phyloP scores from a whole-genome alignment of 2,797 vertebrate species.

The Fistularia tabacaria region DNA sequence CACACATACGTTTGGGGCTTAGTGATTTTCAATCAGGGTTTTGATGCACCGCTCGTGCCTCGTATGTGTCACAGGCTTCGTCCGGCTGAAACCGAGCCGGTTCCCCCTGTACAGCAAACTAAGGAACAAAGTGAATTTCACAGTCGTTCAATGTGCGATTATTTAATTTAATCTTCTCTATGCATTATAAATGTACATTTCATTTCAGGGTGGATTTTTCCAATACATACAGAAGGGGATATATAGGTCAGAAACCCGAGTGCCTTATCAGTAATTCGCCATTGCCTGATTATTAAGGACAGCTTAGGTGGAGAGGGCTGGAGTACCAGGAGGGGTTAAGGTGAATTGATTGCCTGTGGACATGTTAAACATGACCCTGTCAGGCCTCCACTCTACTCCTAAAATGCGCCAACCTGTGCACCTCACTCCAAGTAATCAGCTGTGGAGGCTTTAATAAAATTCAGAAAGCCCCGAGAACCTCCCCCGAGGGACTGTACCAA shows the following conservation, averaged over 20 bases:
- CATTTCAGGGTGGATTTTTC: conserved; percentile 70
- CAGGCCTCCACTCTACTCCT: conserved; percentile 75
- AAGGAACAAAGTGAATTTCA: conserved; percentile 55
- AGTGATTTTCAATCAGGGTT: conserved; percentile 9
- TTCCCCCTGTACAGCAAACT: conserved; percentile 21
- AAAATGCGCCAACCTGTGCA: conserved; percentile 77
- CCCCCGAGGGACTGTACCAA: conserved; percentile 72
- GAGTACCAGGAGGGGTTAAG: conserved; percentile 81
- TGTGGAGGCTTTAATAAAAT: conserved; percentile 83
- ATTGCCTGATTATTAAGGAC: conserved; percentile 85
- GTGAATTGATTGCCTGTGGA: conserved; percentile 87
- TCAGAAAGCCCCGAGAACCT: conserved; percentile 76
- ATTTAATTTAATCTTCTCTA: conserved; percentile 74
- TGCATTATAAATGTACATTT: conserved; percentile 76
- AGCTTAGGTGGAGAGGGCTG: conserved; percentile 81
- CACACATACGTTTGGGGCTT: conserved; percentile 6
- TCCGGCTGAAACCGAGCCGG: conserved; percentile 31
- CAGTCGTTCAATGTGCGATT: conserved; percentile 50
- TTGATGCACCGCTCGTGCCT: too few relatives aligned
- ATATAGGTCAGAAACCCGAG: conserved; percentile 82
- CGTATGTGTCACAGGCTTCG: background rate
- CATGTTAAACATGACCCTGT: conserved; percentile 87
- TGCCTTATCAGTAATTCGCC: conserved; percentile 84
- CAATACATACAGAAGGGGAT: conserved; percentile 74
- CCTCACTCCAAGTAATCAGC: conserved; percentile 79